A percentile compares a stretch with the other conserved stretches of the same genome.
Conservation (phyloP, 2,113 vertebrate species). For the Tachycineta bicolor region DNA sequence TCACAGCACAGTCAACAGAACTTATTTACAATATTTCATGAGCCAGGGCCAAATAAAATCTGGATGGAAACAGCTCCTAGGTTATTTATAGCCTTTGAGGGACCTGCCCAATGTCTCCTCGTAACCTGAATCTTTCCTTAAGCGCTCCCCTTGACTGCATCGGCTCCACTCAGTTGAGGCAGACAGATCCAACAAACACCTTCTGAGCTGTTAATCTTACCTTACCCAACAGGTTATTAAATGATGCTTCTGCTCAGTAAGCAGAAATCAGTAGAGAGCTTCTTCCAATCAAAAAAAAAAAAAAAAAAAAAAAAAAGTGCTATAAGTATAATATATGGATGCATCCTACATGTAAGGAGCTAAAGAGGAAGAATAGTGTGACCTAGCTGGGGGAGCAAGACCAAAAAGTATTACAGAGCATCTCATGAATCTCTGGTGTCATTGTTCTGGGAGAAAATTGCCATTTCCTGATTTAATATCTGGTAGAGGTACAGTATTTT, state of each 20-base stretch:
- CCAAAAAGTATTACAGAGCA: constrained; percentile 11
- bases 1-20: constrained; percentile 8
- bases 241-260: constrained; percentile 16
- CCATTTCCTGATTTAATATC: constrained; percentile 15
- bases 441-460: not conserved
- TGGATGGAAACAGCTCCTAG: constrained; percentile 9
- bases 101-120: not conserved
- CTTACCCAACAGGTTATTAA: constrained; percentile 29
- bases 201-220: constrained; percentile 19
- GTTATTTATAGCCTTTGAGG: constrained; percentile 52
- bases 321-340: not conserved
- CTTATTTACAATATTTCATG: constrained; percentile 53
- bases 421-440: not conserved
- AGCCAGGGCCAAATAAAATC: constrained; percentile 43
- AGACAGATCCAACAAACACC: not conserved
- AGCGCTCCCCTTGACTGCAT: not conserved
- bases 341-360: not conserved
- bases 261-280: constrained; percentile 4
- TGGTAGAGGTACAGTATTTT: constrained; percentile 33
- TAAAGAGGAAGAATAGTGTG: not conserved
- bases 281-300: not conserved
- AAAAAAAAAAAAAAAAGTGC: not conserved
- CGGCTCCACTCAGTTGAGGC: not conserved
- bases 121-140: constrained; percentile 17
- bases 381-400: not conserved